These are phyloP conservation scores for Odontocolon sp. DNA, from an alignment of 2,888 invertebrate species.

Conservation along the genomic window DNA sequence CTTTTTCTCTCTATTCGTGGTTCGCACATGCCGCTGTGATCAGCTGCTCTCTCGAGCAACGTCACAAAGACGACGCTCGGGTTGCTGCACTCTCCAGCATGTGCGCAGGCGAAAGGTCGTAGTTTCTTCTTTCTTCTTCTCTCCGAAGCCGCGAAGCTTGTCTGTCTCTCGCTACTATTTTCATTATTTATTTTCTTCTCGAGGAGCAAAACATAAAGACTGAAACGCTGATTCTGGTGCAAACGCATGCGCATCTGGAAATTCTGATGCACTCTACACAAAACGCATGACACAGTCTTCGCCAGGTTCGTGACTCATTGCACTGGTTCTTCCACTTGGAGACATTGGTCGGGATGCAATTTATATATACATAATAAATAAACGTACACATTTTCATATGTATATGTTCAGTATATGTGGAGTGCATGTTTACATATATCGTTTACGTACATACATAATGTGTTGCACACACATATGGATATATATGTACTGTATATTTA, in stretches of 20 bases:
- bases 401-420: too few species aligned
- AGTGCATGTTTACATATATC: too few species aligned
- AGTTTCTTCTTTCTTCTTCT: conserved; percentile 5
- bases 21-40: conserved; percentile 55
- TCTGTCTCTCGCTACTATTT: background rate
- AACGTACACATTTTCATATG: too few species aligned
- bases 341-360: conserved; percentile 18
- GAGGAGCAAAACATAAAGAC: background rate
- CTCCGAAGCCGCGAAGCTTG: background rate
- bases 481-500: too few species aligned
- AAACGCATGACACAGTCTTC: conserved; percentile 50
- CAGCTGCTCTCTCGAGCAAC: conserved; percentile 49
- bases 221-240: conserved; percentile 30
- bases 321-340: conserved; percentile 55
- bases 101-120: background rate
- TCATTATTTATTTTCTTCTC: background rate
- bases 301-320: conserved; percentile 66
- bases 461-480: too few species aligned
- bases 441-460: too few species aligned
- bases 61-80: conserved; percentile 66
- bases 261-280: conserved; percentile 4
- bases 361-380: conserved; percentile 7
- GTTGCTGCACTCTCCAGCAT: conserved; percentile 66
- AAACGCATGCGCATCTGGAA: conserved; percentile 45
- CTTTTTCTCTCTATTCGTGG: conserved; percentile 36